A percentile compares a stretch with the other conserved stretches of the same genome.
Conservation (phyloP, 2,888 invertebrate genomes). For the Rhimphoctona megacephalus region DNA sequence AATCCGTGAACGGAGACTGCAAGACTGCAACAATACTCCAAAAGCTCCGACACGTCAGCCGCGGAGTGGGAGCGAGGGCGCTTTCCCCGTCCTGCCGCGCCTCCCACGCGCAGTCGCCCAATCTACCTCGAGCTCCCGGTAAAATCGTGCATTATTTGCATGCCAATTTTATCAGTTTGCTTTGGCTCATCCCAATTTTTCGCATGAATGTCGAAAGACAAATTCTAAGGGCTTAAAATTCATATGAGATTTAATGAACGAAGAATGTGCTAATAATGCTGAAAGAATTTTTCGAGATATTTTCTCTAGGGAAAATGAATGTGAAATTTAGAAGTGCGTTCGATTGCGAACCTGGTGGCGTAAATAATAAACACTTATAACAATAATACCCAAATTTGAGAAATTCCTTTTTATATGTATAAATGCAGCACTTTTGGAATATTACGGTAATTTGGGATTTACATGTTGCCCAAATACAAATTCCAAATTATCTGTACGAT, state of each 20-base stretch:
- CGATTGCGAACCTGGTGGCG: neutral
- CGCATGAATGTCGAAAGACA: neutral
- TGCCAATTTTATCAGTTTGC: neutral
- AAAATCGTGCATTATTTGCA: constrained; percentile 39
- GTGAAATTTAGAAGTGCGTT: neutral
- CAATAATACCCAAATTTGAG: neutral
- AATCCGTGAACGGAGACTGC: constrained; percentile 81
- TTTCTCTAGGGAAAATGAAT: neutral
- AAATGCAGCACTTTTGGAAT: too few relatives aligned
- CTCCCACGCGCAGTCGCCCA: constrained; percentile 58
- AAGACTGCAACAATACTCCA: constrained; percentile 73
- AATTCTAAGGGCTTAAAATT: neutral
- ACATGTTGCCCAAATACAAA: neutral
- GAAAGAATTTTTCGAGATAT: neutral
- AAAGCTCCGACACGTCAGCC: constrained; percentile 21
- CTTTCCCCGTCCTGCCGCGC: constrained; percentile 28
- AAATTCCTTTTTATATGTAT: neutral
- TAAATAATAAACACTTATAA: neutral
- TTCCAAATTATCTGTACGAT: neutral
- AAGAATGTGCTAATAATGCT: neutral
- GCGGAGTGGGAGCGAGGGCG: constrained; percentile 14
- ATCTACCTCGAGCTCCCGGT: constrained; percentile 37
- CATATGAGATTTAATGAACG: neutral
- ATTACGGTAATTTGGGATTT: neutral
- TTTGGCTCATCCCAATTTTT: constrained; percentile 13